phyloP scores from a whole-genome alignment of 2,888 invertebrate species.

The Adineta ricciae region DNA sequence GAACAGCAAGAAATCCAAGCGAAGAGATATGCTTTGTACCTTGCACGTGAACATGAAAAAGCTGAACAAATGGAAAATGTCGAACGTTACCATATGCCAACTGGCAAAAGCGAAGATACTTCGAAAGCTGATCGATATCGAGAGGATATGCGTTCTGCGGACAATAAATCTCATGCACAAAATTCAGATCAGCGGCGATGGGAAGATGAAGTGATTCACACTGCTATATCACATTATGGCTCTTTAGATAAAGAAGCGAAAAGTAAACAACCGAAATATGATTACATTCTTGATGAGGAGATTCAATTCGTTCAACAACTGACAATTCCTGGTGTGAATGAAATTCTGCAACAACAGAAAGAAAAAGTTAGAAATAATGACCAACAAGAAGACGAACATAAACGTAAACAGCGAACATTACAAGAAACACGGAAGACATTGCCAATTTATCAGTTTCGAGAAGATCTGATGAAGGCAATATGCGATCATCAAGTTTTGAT shows the following conservation, averaged over 20 bases:
- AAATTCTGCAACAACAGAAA: conserved; percentile 43
- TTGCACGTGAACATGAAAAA: conserved; percentile 88
- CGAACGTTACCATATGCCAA: conserved; percentile 86
- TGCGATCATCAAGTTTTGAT: conserved; percentile 68
- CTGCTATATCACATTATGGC: conserved; percentile 82
- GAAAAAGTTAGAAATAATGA: conserved; percentile 24
- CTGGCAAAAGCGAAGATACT: conserved; percentile 50
- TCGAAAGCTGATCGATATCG: conserved; percentile 45
- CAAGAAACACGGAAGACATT: conserved; percentile 81
- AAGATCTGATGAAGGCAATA: conserved; percentile 81
- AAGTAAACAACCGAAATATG: conserved; percentile 62
- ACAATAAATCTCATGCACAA: conserved; percentile 41
- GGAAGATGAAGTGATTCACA: conserved; percentile 91
- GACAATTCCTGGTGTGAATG: conserved; percentile 52
- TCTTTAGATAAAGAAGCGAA: conserved; percentile 65
- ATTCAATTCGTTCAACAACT: conserved; percentile 82
- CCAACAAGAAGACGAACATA: conserved; percentile 29
- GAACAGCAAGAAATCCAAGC: conserved; percentile 75
- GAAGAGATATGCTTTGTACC: conserved; percentile 74
- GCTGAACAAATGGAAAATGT: conserved; percentile 83
- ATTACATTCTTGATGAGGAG: conserved; percentile 82
- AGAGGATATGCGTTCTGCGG: conserved; percentile 66
- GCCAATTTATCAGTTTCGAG: conserved; percentile 82
- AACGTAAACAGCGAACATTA: conserved; percentile 56
- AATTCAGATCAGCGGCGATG: conserved; percentile 68